Base-by-base conservation (phyloP, 1,140 invertebrate genomes). In the Drosophila hydei region DNA sequence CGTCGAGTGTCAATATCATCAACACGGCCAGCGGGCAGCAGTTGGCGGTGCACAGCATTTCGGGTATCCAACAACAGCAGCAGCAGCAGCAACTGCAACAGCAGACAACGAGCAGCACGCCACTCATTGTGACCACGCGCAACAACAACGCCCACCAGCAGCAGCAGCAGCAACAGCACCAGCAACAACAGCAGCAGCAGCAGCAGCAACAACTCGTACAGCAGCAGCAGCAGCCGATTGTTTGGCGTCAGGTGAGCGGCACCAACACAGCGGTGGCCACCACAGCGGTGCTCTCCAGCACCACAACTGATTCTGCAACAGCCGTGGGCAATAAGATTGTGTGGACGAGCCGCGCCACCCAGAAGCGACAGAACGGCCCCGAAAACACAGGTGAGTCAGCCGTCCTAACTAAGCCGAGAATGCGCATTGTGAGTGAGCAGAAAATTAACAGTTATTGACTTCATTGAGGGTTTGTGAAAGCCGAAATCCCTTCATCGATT, bases 301-400 rank as follows among this genome's bases (percentile, higher is more conserved):
- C 80, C 58, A 78, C 72, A 8, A 51, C 75, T 0, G 63, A 76
- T 8, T 76, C 87, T 9, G 68, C 89, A 1, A 75, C 75, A 8
- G 84, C 84, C 5, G 78, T 77, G 43, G 76, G 77, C 40, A 91
- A 85, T 25, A 91, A 91, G 54, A 91, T 91, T 23, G 60, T 91
- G 0, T 91, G 87, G 87, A 73, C 90, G 19, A 85, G 75, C 30
- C 69, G 89, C 9, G 63, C 89, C 11, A 77, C 75, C 8, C 90
- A 91, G 21, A 91, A 91, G 55, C 68, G 90, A 11, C 89, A 89
- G 52, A 91, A 91, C 58, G 90, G 90, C 45, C 90, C 90, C 7
- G 90, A 91, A 42, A 90, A 84, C n/a, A 91, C 89, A 79, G 87
- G 90, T 91, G 50, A 79, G 75, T 64, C 12, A 18, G 5, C 16